Evolutionary conservation across 2,797 vertebrate genomes (phyloP).

Genomic region (Rhinogobio ventralis): DNA sequence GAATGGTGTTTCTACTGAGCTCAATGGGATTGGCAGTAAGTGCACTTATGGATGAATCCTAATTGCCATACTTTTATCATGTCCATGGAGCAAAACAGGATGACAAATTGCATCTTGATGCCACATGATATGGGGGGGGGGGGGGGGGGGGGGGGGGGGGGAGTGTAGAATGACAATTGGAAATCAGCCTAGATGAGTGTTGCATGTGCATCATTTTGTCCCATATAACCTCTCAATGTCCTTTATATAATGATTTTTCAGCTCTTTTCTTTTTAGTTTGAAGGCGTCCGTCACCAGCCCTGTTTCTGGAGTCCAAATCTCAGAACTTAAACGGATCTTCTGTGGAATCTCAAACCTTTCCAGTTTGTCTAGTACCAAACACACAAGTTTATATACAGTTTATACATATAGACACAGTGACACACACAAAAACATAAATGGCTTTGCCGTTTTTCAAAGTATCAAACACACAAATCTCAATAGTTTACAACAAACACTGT

Average conservation of each 20-base stretch:
- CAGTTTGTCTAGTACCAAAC: constrained; percentile 78
- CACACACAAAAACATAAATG: constrained; percentile 36
- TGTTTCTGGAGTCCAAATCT: constrained; percentile 88
- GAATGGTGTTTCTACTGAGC: constrained; percentile 22
- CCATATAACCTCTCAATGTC: constrained; percentile 91
- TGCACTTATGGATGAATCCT: not conserved
- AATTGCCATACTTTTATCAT: not conserved
- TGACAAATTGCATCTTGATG: not conserved
- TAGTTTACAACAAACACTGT: not conserved
- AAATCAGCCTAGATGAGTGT: constrained; percentile 5
- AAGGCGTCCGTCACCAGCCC: constrained; percentile 89
- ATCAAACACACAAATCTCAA: constrained; percentile 23
- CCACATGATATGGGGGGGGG: too few species aligned
- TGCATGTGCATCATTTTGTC: constrained; percentile 75
- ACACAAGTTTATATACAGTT: not conserved
- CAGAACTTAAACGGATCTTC: constrained; percentile 85
- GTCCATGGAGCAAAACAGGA: not conserved
- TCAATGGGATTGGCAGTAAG: not conserved
- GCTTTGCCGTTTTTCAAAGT: not conserved
- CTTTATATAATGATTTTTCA: constrained; percentile 86
- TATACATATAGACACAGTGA: constrained; percentile 31
- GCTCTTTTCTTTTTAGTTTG: constrained; percentile 89
- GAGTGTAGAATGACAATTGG: not conserved
- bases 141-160: too few species aligned
- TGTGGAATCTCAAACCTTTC: constrained; percentile 88